phyloP scores from a whole-genome alignment of 2,888 invertebrate genomes.

The Lithophane leautieri region DNA sequence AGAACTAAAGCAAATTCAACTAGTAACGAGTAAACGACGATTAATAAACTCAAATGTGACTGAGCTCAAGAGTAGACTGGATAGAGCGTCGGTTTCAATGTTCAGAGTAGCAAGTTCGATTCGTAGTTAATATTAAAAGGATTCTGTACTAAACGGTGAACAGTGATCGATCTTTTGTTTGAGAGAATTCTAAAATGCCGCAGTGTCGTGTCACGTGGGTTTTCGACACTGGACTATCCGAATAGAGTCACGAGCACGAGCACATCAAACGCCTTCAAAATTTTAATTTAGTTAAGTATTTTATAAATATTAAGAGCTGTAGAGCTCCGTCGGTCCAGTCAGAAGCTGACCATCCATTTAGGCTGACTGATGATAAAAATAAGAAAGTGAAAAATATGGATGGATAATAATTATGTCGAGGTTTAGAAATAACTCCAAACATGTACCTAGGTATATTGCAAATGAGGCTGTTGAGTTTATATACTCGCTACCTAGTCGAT shows the following conservation, averaged over 20 bases:
- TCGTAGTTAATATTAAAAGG: not conserved
- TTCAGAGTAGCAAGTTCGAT: conserved; percentile 10
- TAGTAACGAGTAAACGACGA: conserved; percentile 10
- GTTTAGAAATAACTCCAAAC: not conserved
- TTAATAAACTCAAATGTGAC: conserved; percentile 2
- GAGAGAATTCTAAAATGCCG: not conserved
- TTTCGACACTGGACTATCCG: not conserved
- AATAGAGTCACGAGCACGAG: no score
- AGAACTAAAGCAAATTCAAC: not conserved
- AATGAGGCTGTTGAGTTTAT: not conserved
- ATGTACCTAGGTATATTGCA: not conserved
- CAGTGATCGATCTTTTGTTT: not conserved
- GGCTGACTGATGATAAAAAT: not conserved
- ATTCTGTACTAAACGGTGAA: not conserved
- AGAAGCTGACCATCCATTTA: not conserved
- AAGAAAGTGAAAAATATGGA: not conserved
- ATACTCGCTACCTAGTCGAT: not conserved
- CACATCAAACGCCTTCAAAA: not conserved
- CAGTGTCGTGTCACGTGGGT: conserved; percentile 7
- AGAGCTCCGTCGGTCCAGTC: not conserved
- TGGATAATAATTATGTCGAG: not conserved
- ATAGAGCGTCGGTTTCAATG: not conserved
- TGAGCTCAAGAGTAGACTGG: not conserved
- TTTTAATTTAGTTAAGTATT: not conserved
- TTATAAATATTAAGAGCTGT: not conserved